Percentiles rank a stretch among this genome's conserved stretches.
These are phyloP conservation scores for Chaetura pelagica DNA, from an alignment of 2,113 vertebrate genomes.

Conservation along the genomic window DNA sequence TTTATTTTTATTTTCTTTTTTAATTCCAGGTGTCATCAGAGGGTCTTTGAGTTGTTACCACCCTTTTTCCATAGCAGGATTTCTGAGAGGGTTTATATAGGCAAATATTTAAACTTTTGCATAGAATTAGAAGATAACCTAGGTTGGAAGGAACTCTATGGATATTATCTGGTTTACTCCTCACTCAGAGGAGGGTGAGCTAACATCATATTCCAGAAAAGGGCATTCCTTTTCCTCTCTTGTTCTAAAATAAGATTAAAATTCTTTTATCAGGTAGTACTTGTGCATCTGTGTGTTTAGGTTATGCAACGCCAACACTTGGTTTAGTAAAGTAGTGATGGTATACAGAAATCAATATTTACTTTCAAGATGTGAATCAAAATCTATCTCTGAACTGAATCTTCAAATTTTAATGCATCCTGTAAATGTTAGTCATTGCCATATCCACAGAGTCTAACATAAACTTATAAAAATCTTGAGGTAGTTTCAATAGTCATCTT, in stretches of 20 bases:
- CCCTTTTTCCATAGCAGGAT: background rate
- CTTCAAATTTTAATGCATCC: background rate
- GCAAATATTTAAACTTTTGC: background rate
- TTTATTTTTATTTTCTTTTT: background rate
- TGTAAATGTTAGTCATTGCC: background rate
- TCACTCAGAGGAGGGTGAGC: background rate
- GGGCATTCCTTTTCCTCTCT: background rate
- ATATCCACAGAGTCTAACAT: background rate
- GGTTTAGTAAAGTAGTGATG: background rate
- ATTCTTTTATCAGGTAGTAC: background rate
- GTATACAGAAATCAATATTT: background rate
- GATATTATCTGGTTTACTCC: background rate
- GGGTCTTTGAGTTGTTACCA: background rate
- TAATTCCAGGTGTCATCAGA: background rate
- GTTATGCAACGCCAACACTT: background rate
- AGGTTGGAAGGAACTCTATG: background rate
- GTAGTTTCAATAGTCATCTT: background rate
- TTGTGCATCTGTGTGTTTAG: background rate
- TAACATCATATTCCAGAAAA: background rate
- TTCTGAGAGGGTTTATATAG: background rate
- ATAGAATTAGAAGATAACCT: background rate
- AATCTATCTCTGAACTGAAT: background rate
- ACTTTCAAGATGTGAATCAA: background rate
- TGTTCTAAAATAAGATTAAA: background rate
- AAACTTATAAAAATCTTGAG: background rate